Conservation (phyloP, 37 sponge, comb jelly and placozoan genomes). For the Chondrilla cf. caribensis region DNA sequence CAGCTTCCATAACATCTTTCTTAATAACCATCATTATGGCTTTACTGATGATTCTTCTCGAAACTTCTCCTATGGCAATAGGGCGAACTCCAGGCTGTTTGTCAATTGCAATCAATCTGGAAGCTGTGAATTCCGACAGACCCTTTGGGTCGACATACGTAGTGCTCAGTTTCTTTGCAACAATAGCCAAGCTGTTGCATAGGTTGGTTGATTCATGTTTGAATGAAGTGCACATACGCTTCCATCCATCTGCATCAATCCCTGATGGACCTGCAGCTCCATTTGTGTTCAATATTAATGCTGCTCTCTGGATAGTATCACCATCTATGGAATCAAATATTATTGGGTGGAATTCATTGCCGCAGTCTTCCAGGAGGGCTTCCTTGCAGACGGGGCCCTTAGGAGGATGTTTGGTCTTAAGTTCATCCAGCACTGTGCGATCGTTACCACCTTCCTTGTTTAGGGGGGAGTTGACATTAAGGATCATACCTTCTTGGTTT, state of each 20-base stretch:
- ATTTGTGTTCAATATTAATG: conserved; percentile 4
- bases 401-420: background rate
- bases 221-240: background rate
- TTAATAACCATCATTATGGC: background rate
- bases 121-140: background rate
- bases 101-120: background rate
- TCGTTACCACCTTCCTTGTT: background rate
- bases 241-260: background rate
- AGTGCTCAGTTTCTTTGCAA: background rate
- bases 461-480: background rate
- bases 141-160: background rate
- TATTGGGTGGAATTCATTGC: background rate
- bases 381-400: background rate
- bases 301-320: background rate
- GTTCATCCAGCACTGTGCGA: background rate
- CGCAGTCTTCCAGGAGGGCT: background rate
- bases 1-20: background rate
- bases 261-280: conserved; percentile 14
- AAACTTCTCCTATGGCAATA: background rate
- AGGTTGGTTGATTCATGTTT: background rate
- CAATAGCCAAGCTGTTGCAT: background rate
- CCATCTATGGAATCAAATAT: background rate
- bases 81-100: background rate
- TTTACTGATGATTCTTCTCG: conserved; percentile 1
- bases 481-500: background rate